These are phyloP conservation scores for Petrophora chlorosata DNA, from an alignment of 2,888 invertebrate species.

Conservation along the genomic window DNA sequence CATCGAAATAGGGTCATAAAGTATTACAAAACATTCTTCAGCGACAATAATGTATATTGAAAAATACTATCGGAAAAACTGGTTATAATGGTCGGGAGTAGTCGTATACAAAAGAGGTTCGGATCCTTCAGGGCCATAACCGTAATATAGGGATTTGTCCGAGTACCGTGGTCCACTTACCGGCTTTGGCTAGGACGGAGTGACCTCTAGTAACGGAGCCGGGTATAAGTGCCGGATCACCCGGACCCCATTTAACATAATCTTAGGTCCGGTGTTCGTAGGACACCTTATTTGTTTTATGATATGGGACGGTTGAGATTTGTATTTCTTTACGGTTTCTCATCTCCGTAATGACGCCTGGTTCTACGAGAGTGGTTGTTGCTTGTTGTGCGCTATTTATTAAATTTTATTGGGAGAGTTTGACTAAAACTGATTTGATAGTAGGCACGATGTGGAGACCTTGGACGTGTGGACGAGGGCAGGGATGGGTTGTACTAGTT, in stretches of 20 bases:
- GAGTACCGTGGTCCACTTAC: constrained; percentile 67
- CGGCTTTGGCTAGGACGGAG: constrained; percentile 59
- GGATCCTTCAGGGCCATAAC: constrained; percentile 63
- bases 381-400: not conserved
- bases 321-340: constrained; percentile 29
- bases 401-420: not conserved
- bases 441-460: too few species aligned
- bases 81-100: constrained; percentile 49
- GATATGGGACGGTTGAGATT: constrained; percentile 30
- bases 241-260: constrained; percentile 66
- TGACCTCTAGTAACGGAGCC: constrained; percentile 53
- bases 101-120: constrained; percentile 56
- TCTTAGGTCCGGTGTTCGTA: constrained; percentile 48
- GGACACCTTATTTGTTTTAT: constrained; percentile 39
- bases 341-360: constrained; percentile 14
- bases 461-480: too few species aligned
- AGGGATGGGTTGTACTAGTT: too few species aligned
- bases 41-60: constrained; percentile 44
- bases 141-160: constrained; percentile 69
- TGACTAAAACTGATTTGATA: too few species aligned
- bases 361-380: constrained; percentile 8
- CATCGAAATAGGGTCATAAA: constrained; percentile 32
- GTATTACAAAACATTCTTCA: constrained; percentile 29
- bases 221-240: constrained; percentile 62
- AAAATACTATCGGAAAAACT: constrained; percentile 54